These are phyloP conservation scores for Vulpes vulpes DNA, from an alignment of 2,113 vertebrate genomes.

Conservation along the genomic window DNA sequence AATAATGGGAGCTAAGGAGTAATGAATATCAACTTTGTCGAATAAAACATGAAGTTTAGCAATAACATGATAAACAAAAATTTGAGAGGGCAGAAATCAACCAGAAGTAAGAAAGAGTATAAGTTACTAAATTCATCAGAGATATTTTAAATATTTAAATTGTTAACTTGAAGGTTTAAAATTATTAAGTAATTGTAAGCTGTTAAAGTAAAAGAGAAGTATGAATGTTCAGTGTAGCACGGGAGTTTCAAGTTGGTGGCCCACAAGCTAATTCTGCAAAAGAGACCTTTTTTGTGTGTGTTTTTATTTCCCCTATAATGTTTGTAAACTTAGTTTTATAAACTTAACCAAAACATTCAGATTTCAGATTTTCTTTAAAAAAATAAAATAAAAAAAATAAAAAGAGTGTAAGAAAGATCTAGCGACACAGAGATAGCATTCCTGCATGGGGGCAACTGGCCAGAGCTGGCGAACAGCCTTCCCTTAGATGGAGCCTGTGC, in stretches of 20 bases:
- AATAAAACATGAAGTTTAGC: neutral
- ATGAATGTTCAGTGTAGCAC: neutral
- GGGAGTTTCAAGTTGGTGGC: neutral
- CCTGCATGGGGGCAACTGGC: neutral
- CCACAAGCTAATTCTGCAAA: neutral
- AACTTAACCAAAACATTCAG: neutral
- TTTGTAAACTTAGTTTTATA: neutral
- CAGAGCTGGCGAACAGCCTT: neutral
- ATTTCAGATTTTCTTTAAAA: neutral
- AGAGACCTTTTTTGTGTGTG: neutral
- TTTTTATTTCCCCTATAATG: neutral
- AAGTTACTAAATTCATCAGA: neutral
- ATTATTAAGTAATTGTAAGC: neutral
- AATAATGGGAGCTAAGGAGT: neutral
- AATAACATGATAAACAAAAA: neutral
- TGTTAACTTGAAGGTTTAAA: neutral
- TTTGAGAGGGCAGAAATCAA: neutral
- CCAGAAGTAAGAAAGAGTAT: neutral
- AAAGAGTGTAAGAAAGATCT: neutral
- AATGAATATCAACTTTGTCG: neutral
- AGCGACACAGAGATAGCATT: neutral
- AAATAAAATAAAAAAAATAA: neutral
- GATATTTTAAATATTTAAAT: conserved; percentile 24
- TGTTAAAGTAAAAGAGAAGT: neutral
- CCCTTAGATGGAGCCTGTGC: neutral